A percentile compares a stretch with the other conserved stretches of the same genome.
phyloP scores from a whole-genome alignment of 2,113 vertebrate species.

The Petrocephalus zakoni region DNA sequence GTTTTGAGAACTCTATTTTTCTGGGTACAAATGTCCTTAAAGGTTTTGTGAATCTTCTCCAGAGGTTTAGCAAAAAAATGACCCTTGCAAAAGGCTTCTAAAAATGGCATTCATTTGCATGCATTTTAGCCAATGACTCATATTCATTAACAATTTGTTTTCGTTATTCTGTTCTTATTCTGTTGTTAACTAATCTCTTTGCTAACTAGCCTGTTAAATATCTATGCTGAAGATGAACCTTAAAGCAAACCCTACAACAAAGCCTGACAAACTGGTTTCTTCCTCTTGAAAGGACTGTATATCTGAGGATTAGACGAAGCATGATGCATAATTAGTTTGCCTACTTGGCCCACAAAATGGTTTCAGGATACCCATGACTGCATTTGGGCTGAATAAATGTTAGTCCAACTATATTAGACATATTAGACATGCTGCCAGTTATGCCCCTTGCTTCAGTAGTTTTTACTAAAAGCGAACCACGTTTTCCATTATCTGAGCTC shows the following conservation, averaged over 20 bases:
- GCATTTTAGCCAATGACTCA: neutral
- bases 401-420: neutral
- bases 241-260: neutral
- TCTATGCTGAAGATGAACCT: neutral
- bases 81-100: neutral
- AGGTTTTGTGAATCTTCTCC: neutral
- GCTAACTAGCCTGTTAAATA: neutral
- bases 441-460: neutral
- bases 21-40: neutral
- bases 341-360: neutral
- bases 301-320: neutral
- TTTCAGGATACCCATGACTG: neutral
- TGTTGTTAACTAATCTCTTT: neutral
- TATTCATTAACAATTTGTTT: neutral
- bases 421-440: neutral
- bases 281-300: neutral
- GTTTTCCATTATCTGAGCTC: neutral
- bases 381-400: neutral
- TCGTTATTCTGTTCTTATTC: neutral
- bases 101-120: neutral
- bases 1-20: neutral
- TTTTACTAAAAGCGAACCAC: neutral
- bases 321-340: neutral
- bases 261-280: neutral
- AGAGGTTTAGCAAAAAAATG: neutral